Evolutionary conservation across 2,113 vertebrate species (phyloP), one percentile per base, ranked within the genome.

Genomic region (Melanocharis versteri): DNA sequence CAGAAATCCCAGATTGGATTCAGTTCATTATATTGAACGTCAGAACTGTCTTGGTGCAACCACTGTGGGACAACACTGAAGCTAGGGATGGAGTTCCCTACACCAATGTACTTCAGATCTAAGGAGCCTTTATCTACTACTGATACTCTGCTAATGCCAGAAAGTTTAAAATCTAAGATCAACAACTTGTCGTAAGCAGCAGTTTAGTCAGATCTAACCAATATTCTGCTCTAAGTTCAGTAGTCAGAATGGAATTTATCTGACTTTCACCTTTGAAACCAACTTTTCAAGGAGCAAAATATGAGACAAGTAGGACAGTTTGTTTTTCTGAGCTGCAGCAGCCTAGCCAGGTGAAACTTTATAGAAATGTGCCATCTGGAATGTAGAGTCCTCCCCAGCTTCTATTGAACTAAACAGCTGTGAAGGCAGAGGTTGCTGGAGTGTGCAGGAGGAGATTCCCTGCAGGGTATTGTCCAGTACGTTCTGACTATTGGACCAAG

Each of bases 381-480:
- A 68, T 3, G 5, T 22, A 40, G 11, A 15, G 28, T 45, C 5
- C 12, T 87, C 27, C 42, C 6, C 4, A 30, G 0, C 24, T 68
- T 80, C 15, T 45, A 1, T 27, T 45, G 58, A 58, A 10, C 13
- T 40, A 20, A 44, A 54, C 37, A 54, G 6, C 35, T 68, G 2
- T 15, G 12, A 85, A 70, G 31, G 65, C 40, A 79, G 50, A 62
- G 57, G 3, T 37, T 6, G 26, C 19, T 37, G 27, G 26, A 23
- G 8, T 35, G 27, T 54, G 20, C 13, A 24, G 10, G 13, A 35
- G 9, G 28, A 13, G 20, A 54, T 58, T 33, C 22, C 35, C 18
- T 54, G 5, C 5, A 16, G 33, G 1, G 1, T 17, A 14, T 66
- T 4, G 7, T 57, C 47, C 17, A 11, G 2, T 58, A 24, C 1